A percentile compares a stretch with the other conserved stretches of the same genome.
phyloP scores from a whole-genome alignment of 1,140 invertebrate species.

The Eriosoma lanigerum region DNA sequence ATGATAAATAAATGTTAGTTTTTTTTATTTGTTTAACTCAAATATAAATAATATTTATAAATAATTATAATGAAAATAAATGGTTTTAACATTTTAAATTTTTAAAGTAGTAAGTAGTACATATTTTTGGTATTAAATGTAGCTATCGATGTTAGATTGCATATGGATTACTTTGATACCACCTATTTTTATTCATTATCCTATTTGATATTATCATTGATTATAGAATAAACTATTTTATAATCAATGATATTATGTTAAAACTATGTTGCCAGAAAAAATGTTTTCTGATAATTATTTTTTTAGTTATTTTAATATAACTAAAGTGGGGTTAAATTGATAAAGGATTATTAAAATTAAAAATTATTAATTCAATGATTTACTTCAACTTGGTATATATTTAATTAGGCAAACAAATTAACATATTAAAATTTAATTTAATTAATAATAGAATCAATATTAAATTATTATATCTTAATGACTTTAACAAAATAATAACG shows the following conservation, averaged over 20 bases:
- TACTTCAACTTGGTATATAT: not conserved
- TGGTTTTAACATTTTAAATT: not conserved
- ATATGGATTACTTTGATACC: not conserved
- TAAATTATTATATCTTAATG: not conserved
- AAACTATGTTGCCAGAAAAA: not conserved
- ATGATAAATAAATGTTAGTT: not conserved
- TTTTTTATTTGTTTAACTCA: not conserved
- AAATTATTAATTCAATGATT: not conserved
- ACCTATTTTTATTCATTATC: not conserved
- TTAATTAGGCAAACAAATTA: not conserved
- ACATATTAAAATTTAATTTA: not conserved
- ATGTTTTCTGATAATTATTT: not conserved
- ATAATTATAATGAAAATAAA: not conserved
- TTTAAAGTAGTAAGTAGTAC: no score
- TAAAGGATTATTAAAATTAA: not conserved
- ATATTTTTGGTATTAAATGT: not conserved
- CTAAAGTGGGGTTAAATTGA: slow-evolving; percentile 1
- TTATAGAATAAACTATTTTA: no score
- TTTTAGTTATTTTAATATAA: not conserved
- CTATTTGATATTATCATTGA: not conserved
- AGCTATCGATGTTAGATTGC: not conserved
- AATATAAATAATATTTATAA: not conserved
- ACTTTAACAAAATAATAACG: not conserved
- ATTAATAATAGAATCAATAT: not conserved
- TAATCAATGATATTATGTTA: no score